phyloP scores from a whole-genome alignment of 1,140 invertebrate genomes.

The Campoletis sonorensis region DNA sequence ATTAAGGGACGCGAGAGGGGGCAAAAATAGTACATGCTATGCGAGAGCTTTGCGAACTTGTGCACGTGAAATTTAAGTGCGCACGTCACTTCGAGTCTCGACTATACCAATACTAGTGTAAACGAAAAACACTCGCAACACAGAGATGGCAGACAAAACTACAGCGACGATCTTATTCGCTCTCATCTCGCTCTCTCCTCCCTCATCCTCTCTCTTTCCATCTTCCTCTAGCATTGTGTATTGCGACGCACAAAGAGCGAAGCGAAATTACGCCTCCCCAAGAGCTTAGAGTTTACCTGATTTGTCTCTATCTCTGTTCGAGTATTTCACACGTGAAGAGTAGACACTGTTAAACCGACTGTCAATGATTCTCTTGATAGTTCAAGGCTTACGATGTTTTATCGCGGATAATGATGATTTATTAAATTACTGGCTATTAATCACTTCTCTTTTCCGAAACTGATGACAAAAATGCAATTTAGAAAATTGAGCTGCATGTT shows the following conservation, averaged over 20 bases:
- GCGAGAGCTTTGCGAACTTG: conserved; percentile 30
- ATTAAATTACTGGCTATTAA: too few relatives aligned
- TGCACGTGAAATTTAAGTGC: conserved; percentile 36
- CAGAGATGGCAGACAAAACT: background rate
- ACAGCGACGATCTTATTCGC: background rate
- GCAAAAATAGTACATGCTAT: conserved; percentile 22
- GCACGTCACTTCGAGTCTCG: conserved; percentile 33
- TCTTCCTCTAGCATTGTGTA: background rate
- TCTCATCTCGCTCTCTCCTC: background rate
- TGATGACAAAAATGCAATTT: too few relatives aligned
- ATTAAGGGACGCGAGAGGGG: conserved; percentile 34
- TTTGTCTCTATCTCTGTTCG: background rate
- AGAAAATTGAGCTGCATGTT: too few relatives aligned
- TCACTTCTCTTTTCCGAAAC: too few relatives aligned
- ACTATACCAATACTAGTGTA: conserved; percentile 19
- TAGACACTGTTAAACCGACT: background rate
- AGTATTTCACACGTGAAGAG: background rate
- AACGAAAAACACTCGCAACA: background rate
- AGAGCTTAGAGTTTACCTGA: conserved; percentile 25
- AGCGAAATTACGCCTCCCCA: conserved; percentile 8
- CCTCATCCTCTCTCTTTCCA: background rate
- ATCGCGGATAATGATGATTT: background rate
- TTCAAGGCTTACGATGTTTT: background rate
- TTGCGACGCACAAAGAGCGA: conserved; percentile 22
- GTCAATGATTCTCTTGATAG: background rate